Evolutionary conservation across 2,888 invertebrate species (phyloP), one percentile per base, ranked within the genome.

Genomic region (Polymixis flavicincta): DNA sequence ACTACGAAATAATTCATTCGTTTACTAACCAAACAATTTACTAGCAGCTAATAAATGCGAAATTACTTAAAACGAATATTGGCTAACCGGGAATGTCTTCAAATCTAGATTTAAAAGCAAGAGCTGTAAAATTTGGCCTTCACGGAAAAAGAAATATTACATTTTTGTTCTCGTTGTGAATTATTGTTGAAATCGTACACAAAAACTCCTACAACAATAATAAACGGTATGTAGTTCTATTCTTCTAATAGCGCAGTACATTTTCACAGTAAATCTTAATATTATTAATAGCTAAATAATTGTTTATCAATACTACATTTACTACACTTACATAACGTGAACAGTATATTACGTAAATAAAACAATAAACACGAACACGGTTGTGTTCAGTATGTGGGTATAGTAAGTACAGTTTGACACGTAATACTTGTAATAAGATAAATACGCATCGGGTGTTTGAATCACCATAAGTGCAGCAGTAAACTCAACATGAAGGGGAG

Each of bases 401-500:
- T 57, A 42, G 57, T 68, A 83, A 80, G 69, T 72, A 84, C 79
- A 82, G 85, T 85, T 84, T 81, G 87, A 90, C 87, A 91, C 89
- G 88, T 89, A 91, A 91, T 89, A 89, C 85, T 80, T 83, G 90
- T 93, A 92, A 91, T 89, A 90, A 90, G 91, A 91, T 92, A 90
- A 91, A 89, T 86, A 85, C 78, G 84, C 87, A 80, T 82, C 82
- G 79, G 83, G 84, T 86, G 82, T 86, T 88, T 88, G 91, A 93
- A 93, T 91, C 92, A 91, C 90, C 75, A 85, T 87, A 92, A 93
- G 91, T 92, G 93, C 91, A 88, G 92, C 90, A 88, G 80, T 81
- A 77, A 81, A 88, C 83, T 74, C 75, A 82, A 86, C 82, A 89
- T 85, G 83, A 79, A 77, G 76, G 80, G 75, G 75, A 59, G 55